Conservation (phyloP, 2,888 invertebrate genomes). For the Nomada fabriciana region DNA sequence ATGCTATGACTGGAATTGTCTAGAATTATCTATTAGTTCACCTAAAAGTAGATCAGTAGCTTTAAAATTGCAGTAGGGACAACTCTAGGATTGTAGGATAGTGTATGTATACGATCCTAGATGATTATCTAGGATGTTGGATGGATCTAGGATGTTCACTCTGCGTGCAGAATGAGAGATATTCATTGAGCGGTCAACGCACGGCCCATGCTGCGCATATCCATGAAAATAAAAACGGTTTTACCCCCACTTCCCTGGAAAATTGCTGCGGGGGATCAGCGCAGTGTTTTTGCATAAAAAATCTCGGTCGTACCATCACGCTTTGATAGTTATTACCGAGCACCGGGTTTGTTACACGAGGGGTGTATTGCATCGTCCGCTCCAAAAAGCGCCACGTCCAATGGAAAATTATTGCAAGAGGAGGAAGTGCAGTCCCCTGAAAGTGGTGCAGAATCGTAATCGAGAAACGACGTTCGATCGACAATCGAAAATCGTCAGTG, state of each 20-base stretch:
- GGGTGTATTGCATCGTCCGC: neutral
- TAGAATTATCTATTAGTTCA: too few relatives aligned
- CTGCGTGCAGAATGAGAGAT: constrained; percentile 45
- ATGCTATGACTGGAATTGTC: too few relatives aligned
- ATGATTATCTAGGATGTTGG: too few relatives aligned
- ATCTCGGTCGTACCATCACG: neutral
- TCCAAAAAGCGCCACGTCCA: neutral
- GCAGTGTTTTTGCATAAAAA: constrained; percentile 28
- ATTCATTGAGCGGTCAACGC: constrained; percentile 55
- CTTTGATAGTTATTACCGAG: neutral
- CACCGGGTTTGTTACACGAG: neutral
- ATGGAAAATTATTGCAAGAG: neutral
- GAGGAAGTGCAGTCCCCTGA: neutral
- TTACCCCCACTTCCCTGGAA: constrained; percentile 27
- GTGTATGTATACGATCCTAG: too few relatives aligned
- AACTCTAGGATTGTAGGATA: too few relatives aligned
- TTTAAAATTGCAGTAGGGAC: too few relatives aligned
- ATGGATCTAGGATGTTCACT: too few relatives aligned
- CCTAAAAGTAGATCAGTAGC: too few relatives aligned
- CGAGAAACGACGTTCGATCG: constrained; percentile 25
- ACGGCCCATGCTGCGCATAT: constrained; percentile 18
- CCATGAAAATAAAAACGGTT: constrained; percentile 42
- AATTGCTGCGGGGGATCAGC: constrained; percentile 40
- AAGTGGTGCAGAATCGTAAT: neutral
- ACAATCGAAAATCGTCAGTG: constrained; percentile 41